These are phyloP conservation scores for Beris chalybata DNA, from an alignment of 2,888 invertebrate species.

Conservation along the genomic window DNA sequence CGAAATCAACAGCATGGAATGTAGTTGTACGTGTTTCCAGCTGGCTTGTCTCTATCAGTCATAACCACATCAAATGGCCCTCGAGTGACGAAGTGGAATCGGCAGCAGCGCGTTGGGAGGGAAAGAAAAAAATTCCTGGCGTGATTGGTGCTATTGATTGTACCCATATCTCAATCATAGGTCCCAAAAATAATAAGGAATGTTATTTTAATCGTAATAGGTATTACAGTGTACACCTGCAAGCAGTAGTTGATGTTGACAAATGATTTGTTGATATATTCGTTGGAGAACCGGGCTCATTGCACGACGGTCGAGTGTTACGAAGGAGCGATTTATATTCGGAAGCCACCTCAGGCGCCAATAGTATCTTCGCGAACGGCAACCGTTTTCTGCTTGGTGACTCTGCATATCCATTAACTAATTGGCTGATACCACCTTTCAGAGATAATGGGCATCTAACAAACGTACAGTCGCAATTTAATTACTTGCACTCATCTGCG, in stretches of 20 bases:
- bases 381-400: not conserved
- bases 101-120: not conserved
- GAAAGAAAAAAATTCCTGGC: not conserved
- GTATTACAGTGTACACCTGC: not conserved
- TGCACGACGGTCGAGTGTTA: not conserved
- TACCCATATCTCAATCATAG: not conserved
- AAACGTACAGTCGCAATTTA: not conserved
- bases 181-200: not conserved
- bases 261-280: not conserved
- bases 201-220: not conserved
- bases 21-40: not conserved
- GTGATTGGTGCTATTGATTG: not conserved
- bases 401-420: constrained; percentile 5
- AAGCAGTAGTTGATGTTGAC: not conserved
- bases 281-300: not conserved
- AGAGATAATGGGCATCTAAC: not conserved
- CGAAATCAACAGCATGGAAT: not conserved
- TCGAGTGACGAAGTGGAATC: not conserved
- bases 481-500: not conserved
- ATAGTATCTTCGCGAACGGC: too few relatives aligned
- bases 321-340: not conserved
- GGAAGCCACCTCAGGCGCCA: too few relatives aligned
- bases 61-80: not conserved
- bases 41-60: not conserved
- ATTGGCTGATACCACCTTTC: not conserved